Base-by-base conservation (phyloP, 2,888 invertebrate species). In the Macrophya annulata region DNA sequence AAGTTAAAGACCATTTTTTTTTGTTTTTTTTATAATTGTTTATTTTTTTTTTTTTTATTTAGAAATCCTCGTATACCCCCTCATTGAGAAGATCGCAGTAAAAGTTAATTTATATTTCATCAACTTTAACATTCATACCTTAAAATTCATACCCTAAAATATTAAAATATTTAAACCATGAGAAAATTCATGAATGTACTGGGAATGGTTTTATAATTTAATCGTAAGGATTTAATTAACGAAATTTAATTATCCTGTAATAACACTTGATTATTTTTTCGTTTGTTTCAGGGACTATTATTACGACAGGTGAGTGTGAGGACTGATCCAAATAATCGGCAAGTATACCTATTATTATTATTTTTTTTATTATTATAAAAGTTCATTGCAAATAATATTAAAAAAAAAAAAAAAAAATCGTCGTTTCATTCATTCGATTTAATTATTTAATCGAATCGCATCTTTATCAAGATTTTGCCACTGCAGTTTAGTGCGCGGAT, bases 201-300 rank as follows among this genome's bases (percentile, higher is more conserved):
- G 5, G 5, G 55, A 55, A 55, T 55, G n/a, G 55, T 55, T 55
- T 55, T 8, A 0, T n/a, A 4, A n/a, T 5, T 51, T 51, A n/a
- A 51, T 51, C 51, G 4, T 51, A 17, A 17, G n/a, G 55, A 55
- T n/a, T 55, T 8, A n/a, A 55, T n/a, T 8, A 55, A n/a, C 55
- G n/a, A 55, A 1, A 55, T 55, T 55, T n/a, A 55, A 55, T 55
- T 55, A 68, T 17, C 37, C 31, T 37, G 9, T 17, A 40, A 43
- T 43, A 74, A 43, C 17, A 74, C 48, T 77, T 25, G 48, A 77
- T 77, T 48, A 17, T 77, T 51, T 86, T 37, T 85, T 71, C 86
- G 87, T 88, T 90, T 92, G 89, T 96, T 95, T 88, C 95, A 96
- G 95, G 96, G 96, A 96, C 93, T 96, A 96, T 94, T 96, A 96